A percentile compares a stretch with the other conserved stretches of the same genome.
Evolutionary conservation across 2,797 vertebrate genomes (phyloP).

Genomic region (Aldrovandia affinis): DNA sequence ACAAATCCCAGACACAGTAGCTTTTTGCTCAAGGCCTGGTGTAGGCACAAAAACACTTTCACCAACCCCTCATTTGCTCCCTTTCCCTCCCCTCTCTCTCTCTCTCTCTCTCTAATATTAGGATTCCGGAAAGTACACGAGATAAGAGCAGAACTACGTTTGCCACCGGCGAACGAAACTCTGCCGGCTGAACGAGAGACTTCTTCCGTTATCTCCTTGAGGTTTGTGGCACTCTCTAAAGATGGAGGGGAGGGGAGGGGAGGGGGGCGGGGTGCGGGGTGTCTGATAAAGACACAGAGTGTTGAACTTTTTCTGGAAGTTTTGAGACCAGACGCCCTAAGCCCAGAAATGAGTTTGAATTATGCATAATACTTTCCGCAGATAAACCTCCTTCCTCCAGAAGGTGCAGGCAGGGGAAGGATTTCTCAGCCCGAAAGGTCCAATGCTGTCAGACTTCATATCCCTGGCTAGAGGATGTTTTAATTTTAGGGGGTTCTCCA

Average conservation of each 20-base stretch:
- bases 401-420: background rate
- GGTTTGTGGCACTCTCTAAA: background rate
- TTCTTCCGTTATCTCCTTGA: background rate
- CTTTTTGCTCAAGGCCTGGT: background rate
- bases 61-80: background rate
- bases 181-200: background rate
- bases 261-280: background rate
- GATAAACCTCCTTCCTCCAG: background rate
- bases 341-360: background rate
- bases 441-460: background rate
- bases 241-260: background rate
- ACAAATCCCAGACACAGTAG: background rate
- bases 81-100: background rate
- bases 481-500: background rate
- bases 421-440: background rate
- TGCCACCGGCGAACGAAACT: background rate
- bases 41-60: background rate
- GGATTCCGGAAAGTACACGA: background rate
- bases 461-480: background rate
- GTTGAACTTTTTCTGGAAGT: background rate
- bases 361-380: background rate
- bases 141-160: background rate
- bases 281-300: background rate
- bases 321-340: background rate
- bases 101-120: background rate